phyloP scores from a whole-genome alignment of 2,113 vertebrate species.

The Hydropotes inermis region DNA sequence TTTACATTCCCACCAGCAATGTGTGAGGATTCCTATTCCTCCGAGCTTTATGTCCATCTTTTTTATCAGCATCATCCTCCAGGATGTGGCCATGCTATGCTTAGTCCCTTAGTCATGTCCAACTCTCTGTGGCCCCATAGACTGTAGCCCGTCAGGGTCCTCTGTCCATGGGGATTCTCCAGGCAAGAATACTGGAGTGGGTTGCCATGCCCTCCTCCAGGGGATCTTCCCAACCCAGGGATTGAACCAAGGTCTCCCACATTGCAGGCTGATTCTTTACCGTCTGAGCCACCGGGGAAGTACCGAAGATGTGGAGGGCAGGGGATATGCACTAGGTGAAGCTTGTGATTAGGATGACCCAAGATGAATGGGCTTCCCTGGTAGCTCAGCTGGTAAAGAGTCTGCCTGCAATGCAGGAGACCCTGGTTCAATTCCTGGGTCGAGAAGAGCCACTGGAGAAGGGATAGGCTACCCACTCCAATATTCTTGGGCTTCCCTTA shows the following conservation, averaged over 20 bases:
- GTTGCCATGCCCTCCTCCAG: background rate
- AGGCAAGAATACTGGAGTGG: background rate
- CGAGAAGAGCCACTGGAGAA: background rate
- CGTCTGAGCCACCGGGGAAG: background rate
- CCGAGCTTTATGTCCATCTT: background rate
- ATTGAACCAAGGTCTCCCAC: background rate
- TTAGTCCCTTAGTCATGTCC: background rate
- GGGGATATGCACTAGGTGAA: too few relatives aligned
- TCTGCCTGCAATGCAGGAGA: background rate
- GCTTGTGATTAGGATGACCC: background rate
- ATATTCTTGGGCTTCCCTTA: background rate
- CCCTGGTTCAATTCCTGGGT: background rate
- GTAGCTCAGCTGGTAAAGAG: background rate
- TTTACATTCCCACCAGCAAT: background rate
- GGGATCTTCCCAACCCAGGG: background rate
- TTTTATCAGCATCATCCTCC: background rate
- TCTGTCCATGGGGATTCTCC: background rate
- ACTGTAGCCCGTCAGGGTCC: background rate
- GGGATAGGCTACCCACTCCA: background rate
- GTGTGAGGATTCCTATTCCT: accelerated
- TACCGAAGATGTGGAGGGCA: background rate
- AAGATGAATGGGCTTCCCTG: background rate
- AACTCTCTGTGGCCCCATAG: background rate
- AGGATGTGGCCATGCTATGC: background rate
- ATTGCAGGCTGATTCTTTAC: background rate